Percentiles rank a stretch among this genome's conserved stretches.
phyloP scores from a whole-genome alignment of 2,888 invertebrate genomes.

The Ligdia adustata region DNA sequence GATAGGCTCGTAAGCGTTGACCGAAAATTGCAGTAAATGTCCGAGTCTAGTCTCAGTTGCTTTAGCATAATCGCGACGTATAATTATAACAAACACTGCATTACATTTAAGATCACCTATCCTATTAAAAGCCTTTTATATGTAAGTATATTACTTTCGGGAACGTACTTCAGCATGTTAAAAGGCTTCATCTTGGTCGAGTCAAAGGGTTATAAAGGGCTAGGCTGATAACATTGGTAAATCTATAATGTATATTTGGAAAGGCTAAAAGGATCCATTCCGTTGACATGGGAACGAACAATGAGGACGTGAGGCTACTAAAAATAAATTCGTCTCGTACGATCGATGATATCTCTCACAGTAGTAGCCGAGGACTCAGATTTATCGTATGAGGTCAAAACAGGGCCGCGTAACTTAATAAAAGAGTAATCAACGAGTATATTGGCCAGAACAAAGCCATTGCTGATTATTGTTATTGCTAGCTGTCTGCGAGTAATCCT shows the following conservation, averaged over 20 bases:
- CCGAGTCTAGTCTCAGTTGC: too few relatives aligned
- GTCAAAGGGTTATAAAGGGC: constrained; percentile 6
- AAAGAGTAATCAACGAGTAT: not conserved
- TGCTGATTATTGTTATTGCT: not conserved
- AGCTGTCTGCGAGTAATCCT: not conserved
- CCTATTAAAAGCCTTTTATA: too few relatives aligned
- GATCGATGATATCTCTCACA: constrained; percentile 33
- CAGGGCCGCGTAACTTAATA: constrained; percentile 4
- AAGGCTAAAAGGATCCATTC: constrained; percentile 24
- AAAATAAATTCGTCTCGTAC: constrained; percentile 35
- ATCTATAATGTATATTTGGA: constrained; percentile 12
- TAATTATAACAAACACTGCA: too few relatives aligned
- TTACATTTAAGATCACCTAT: too few relatives aligned
- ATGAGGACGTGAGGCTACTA: constrained; percentile 31
- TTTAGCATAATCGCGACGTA: too few relatives aligned
- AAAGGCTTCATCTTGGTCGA: not conserved
- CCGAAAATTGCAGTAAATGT: too few relatives aligned
- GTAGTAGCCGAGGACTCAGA: constrained; percentile 4
- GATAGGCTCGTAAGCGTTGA: not conserved
- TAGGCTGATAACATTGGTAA: constrained; percentile 1
- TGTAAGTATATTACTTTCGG: too few relatives aligned
- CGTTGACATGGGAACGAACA: constrained; percentile 29
- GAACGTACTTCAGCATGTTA: too few relatives aligned
- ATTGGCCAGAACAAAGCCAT: not conserved
- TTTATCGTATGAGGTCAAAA: constrained; percentile 19